phyloP scores from a whole-genome alignment of 2,797 vertebrate genomes.

The Bradypodion ventrale region DNA sequence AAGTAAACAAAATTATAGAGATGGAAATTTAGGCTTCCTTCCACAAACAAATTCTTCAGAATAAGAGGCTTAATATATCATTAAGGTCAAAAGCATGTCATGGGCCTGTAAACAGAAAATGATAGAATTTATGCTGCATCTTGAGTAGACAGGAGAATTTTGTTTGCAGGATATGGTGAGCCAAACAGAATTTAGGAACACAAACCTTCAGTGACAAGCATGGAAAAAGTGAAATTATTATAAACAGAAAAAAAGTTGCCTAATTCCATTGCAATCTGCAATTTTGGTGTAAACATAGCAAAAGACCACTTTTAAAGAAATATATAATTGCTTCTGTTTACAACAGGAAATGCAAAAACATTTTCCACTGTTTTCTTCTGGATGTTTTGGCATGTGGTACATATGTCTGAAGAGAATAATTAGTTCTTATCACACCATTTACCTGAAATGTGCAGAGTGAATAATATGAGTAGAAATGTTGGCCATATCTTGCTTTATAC shows the following conservation, averaged over 20 bases:
- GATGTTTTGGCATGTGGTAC: constrained; percentile 1
- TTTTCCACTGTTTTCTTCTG: not conserved
- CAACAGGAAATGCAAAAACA: not conserved
- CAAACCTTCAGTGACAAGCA: constrained; percentile 33
- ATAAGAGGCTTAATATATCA: constrained; percentile 49
- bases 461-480: not conserved
- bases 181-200: constrained; percentile 34
- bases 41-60: constrained; percentile 60
- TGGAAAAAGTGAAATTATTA: constrained; percentile 33
- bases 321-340: constrained; percentile 44
- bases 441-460: not conserved
- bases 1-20: constrained; percentile 30
- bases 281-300: constrained; percentile 48
- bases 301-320: constrained; percentile 36
- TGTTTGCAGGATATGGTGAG: constrained; percentile 39
- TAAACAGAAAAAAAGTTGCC: constrained; percentile 24
- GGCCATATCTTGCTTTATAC: not conserved
- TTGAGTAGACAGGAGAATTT: constrained; percentile 31
- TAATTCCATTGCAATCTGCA: constrained; percentile 42
- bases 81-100: constrained; percentile 39
- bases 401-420: not conserved
- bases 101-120: constrained; percentile 41
- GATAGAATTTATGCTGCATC: not conserved
- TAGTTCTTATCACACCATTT: not conserved
- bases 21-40: constrained; percentile 20